phyloP scores from a whole-genome alignment of 2,888 invertebrate genomes.

The Tanytarsus gracilentus region DNA sequence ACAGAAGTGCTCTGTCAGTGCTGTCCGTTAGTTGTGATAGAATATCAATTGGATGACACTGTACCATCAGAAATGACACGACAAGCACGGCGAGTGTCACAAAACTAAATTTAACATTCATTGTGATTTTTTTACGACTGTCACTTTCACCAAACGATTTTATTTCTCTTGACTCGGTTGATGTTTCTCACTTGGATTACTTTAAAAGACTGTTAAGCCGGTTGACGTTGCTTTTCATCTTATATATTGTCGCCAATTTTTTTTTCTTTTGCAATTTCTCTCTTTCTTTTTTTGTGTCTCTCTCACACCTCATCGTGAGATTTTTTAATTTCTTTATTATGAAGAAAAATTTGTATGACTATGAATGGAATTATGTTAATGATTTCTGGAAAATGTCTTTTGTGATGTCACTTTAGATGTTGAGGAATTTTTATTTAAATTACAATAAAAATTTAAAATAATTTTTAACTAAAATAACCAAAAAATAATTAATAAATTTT shows the following conservation, averaged over 20 bases:
- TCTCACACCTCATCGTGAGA: background rate
- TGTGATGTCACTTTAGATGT: too few species aligned
- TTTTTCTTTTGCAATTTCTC: background rate
- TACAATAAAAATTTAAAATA: too few species aligned
- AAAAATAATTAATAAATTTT: too few species aligned
- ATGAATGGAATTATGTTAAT: too few species aligned
- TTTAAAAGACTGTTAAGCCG: constrained; percentile 2
- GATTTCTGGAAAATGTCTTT: too few species aligned
- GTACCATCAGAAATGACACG: background rate
- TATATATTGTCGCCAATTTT: constrained; percentile 5
- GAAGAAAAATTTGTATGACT: too few species aligned
- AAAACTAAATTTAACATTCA: constrained; percentile 10
- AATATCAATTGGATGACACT: constrained; percentile 15
- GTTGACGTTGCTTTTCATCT: constrained; percentile 3
- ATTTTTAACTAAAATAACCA: too few species aligned
- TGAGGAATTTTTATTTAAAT: too few species aligned
- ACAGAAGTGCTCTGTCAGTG: constrained; percentile 6
- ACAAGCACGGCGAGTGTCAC: background rate
- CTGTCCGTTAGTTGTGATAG: background rate
- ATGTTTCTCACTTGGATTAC: constrained; percentile 22
- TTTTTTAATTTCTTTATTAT: too few species aligned
- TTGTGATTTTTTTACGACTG: constrained; percentile 3
- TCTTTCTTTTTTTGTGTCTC: background rate
- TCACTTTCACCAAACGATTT: background rate
- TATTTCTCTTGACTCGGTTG: background rate